Conservation (phyloP, 1,140 invertebrate genomes). For the Sminthurides bifidus region DNA sequence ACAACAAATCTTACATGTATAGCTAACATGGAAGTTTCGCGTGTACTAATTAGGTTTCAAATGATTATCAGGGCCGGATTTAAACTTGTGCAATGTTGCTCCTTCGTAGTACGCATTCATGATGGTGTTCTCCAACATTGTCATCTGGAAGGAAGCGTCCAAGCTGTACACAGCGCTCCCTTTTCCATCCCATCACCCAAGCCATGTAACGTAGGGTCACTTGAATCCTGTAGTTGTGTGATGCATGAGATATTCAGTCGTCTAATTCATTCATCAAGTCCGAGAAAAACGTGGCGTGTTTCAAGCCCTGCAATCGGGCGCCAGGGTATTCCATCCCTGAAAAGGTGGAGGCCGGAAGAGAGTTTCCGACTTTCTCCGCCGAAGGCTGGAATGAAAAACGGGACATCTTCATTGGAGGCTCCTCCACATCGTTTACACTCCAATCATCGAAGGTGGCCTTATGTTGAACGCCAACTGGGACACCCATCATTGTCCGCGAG, state of each 20-base stretch:
- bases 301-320: neutral
- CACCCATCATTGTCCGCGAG: conserved; percentile 24
- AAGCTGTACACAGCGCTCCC: neutral
- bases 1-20: too few species aligned
- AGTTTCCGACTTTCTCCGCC: neutral
- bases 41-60: too few species aligned
- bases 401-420: conserved; percentile 22
- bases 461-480: neutral
- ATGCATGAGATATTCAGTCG: conserved; percentile 4
- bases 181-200: conserved; percentile 3
- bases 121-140: too few species aligned
- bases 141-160: too few species aligned
- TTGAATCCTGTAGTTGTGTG: too few species aligned
- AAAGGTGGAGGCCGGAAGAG: neutral
- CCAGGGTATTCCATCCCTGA: neutral
- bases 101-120: too few species aligned
- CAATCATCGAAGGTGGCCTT: conserved; percentile 7
- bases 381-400: conserved; percentile 19
- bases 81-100: too few species aligned
- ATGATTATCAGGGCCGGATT: too few species aligned
- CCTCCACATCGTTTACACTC: conserved; percentile 8
- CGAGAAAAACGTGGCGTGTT: neutral
- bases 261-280: conserved; percentile 7
- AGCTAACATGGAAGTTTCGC: too few species aligned
- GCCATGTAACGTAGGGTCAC: too few species aligned